Percentiles rank a stretch among this genome's conserved stretches.
These are phyloP conservation scores for pig (Sus scrofa) DNA, from an alignment of 2,113 vertebrate genomes.

Conservation along the genomic window DNA sequence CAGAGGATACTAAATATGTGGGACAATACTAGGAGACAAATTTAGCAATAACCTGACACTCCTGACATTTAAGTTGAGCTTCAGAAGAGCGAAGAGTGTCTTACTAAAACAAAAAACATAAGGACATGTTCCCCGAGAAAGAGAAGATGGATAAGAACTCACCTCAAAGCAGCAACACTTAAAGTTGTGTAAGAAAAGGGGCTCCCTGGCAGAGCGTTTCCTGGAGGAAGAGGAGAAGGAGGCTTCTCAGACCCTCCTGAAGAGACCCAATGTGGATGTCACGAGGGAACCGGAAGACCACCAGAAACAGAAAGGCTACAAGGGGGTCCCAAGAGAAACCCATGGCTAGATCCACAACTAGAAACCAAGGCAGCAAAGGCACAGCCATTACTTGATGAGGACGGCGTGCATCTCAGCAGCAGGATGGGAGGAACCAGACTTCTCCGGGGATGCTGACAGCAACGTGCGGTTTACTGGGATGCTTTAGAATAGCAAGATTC, in stretches of 20 bases:
- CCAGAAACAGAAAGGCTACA: background rate
- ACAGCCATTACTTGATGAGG: background rate
- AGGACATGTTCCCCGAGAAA: background rate
- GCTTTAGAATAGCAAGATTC: background rate
- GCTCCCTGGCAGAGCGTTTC: background rate
- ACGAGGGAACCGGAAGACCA: background rate
- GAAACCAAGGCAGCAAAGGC: background rate
- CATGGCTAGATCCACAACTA: background rate
- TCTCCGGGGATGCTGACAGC: background rate
- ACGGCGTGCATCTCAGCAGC: background rate
- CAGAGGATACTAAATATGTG: background rate
- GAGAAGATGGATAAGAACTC: background rate
- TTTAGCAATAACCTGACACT: background rate
- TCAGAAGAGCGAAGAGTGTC: background rate
- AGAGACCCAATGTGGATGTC: background rate
- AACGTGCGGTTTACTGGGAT: background rate
- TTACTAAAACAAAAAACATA: background rate
- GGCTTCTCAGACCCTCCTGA: background rate
- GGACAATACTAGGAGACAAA: background rate
- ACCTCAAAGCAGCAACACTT: background rate
- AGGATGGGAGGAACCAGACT: background rate
- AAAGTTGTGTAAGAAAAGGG: background rate
- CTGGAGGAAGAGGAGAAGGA: background rate
- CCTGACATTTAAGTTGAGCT: background rate
- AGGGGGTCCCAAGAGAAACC: background rate